Evolutionary conservation across 2,797 vertebrate genomes (phyloP).

Genomic region (Nyctibius grandis): DNA sequence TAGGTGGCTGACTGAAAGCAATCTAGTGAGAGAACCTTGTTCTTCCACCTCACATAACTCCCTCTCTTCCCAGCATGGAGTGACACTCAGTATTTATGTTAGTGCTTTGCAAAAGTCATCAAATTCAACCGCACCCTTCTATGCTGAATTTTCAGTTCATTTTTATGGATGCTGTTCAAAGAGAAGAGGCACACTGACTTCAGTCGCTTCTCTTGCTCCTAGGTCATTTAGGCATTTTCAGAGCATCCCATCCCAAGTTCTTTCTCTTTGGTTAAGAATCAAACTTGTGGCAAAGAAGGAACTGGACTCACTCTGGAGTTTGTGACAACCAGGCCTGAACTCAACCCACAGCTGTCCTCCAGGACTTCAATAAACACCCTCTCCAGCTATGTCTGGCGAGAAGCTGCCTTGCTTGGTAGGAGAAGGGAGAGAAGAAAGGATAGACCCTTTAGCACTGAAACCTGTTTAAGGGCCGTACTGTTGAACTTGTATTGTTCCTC

Average conservation of each 20-base stretch:
- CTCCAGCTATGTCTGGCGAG: neutral
- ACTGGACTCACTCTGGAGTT: neutral
- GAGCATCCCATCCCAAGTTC: neutral
- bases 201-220: neutral
- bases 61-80: neutral
- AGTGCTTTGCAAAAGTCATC: neutral
- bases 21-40: neutral
- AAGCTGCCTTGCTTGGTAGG: neutral
- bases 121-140: neutral
- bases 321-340: neutral
- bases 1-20: constrained; percentile 22
- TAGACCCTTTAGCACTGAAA: neutral
- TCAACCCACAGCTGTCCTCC: neutral
- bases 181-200: neutral
- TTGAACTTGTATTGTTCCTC: neutral
- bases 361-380: neutral
- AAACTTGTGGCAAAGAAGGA: neutral
- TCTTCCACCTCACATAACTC: neutral
- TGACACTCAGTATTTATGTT: neutral
- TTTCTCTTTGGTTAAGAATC: neutral
- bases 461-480: neutral
- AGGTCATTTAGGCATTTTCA: neutral
- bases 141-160: neutral
- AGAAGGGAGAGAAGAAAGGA: neutral
- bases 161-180: neutral